phyloP scores from a whole-genome alignment of 2,888 invertebrate genomes.

The Cryptophagus acutangulus region DNA sequence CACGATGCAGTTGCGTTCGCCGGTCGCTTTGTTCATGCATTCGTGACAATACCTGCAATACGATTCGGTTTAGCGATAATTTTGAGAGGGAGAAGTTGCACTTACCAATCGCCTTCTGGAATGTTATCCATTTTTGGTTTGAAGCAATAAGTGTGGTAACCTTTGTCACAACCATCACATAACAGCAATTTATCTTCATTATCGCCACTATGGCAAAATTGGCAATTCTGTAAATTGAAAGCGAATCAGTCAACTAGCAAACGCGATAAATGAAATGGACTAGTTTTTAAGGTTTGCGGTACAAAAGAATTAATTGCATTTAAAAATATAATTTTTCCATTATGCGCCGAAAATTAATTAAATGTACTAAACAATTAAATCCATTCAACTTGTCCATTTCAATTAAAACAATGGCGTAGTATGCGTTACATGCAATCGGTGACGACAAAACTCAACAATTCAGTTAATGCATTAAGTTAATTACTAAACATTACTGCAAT shows the following conservation, averaged over 20 bases:
- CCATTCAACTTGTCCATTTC: no score
- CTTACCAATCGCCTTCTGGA: slow-evolving; percentile 95
- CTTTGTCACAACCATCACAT: slow-evolving; percentile 97
- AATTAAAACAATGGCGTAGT: no score
- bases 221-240: slow-evolving; percentile 81
- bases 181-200: slow-evolving; percentile 91
- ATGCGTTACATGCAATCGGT: no score
- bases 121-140: slow-evolving; percentile 94
- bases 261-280: no score
- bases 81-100: slow-evolving; percentile 20
- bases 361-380: no score
- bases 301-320: no score
- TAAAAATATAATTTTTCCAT: no score
- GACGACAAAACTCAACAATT: no score
- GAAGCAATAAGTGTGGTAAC: slow-evolving; percentile 98
- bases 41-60: slow-evolving; percentile 83
- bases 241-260: slow-evolving; percentile 1
- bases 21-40: slow-evolving; percentile 89
- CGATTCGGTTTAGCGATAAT: background rate
- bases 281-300: no score
- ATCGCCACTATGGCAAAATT: slow-evolving; percentile 94
- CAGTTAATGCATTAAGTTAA: no score
- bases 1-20: slow-evolving; percentile 89
- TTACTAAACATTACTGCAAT: no score
- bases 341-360: no score